A percentile compares a stretch with the other conserved stretches of the same genome.
phyloP scores from a whole-genome alignment of 2,113 vertebrate species.

The Psephotus haematonotus region DNA sequence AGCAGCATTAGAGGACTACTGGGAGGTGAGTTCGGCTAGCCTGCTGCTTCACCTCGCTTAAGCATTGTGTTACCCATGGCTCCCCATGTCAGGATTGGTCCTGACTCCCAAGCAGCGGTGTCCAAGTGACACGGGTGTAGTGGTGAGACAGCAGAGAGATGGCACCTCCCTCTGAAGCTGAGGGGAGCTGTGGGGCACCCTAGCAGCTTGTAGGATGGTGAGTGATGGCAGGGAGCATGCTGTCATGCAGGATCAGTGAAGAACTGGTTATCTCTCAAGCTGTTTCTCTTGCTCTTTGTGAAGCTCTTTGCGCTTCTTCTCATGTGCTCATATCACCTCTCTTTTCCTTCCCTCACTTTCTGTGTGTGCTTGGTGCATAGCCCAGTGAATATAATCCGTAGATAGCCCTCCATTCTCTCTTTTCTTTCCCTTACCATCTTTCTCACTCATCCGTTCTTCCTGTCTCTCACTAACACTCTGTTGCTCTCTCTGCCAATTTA shows the following conservation, averaged over 20 bases:
- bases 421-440: constrained; percentile 1
- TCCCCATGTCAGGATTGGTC: neutral
- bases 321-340: constrained; percentile 5
- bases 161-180: neutral
- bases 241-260: neutral
- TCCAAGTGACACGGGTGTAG: neutral
- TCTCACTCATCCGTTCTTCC: constrained; percentile 43
- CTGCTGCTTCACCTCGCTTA: neutral
- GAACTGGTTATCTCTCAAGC: constrained; percentile 4
- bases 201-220: neutral
- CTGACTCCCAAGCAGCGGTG: neutral
- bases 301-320: constrained; percentile 25
- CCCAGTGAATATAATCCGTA: neutral
- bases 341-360: constrained; percentile 7
- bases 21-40: neutral
- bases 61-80: neutral
- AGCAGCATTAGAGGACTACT: neutral
- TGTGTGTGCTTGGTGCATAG: neutral
- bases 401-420: neutral
- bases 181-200: neutral
- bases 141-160: neutral
- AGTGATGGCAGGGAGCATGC: constrained; percentile 43
- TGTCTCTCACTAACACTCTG: constrained; percentile 51
- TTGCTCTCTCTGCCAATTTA: constrained; percentile 50
- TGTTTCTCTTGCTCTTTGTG: constrained; percentile 19